Base-by-base conservation (phyloP, 2,113 vertebrate species). In the Willisornis vidua region DNA sequence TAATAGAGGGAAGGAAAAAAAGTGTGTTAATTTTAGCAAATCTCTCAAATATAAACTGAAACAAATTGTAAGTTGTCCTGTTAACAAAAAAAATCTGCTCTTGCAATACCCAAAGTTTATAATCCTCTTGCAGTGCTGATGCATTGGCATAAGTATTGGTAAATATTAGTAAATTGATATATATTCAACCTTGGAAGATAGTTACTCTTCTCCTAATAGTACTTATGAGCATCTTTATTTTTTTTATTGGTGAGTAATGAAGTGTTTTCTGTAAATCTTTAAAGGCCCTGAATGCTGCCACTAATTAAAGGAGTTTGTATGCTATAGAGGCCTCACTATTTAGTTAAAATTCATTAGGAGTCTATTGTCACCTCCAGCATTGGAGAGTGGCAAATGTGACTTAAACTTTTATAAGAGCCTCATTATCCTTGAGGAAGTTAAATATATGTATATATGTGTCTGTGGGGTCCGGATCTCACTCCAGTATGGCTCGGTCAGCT, bases 331-430 rank as follows among this genome's bases (percentile, higher is more conserved):
- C 74, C 54, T 57, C 2, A 6, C 24, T 41, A 11, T 83, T 89
- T 81, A 74, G 87, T 94, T 80, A 81, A 62, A 75, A 75, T 84
- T 94, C 35, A 17, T 87, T 87, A 52, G 57, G 54, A 89, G 59
- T 35, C n/a, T 93, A 78, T 91, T 84, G 73, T 93, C 0, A 1
- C 74, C 75, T 93, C 57, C 39, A 72, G 80, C 80, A 35, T 87
- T 41, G 8, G 51, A 82, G 81, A 29, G 54, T 54, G 58, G 54
- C 48, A 74, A 31, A 92, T 57, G 73, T 45, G 78, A 23, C 70
- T 75, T 54, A 37, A 96, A 59, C 61, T 89, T 87, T 49, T 52
- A 4, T 7, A 74, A 85, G 16, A 77, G 43, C 31, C 17, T 35
- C 4, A 0, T 26, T 57, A 35, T 49, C 66, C 58, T 83, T 2